phyloP scores from a whole-genome alignment of 1,140 invertebrate species.

The Drosophila bocqueti region DNA sequence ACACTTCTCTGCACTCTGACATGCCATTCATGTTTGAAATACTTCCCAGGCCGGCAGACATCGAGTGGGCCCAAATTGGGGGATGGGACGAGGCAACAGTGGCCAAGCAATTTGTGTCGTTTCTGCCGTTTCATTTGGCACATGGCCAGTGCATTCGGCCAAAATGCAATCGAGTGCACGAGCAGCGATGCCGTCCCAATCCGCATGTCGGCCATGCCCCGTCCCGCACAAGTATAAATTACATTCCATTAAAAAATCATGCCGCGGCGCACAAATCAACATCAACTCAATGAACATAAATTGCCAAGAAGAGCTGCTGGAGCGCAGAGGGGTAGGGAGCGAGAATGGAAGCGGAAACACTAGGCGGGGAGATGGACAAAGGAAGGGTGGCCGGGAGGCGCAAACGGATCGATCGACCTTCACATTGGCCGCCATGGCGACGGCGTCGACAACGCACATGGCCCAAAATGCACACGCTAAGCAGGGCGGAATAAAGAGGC shows the following conservation, averaged over 20 bases:
- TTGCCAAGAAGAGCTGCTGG: constrained; percentile 42
- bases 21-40: constrained; percentile 25
- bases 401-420: constrained; percentile 73
- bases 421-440: constrained; percentile 75
- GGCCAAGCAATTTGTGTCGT: constrained; percentile 53
- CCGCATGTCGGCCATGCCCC: background rate
- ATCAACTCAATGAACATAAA: constrained; percentile 81
- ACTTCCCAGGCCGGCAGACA: constrained; percentile 20
- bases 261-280: constrained; percentile 76
- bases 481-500: constrained; percentile 7
- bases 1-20: background rate
- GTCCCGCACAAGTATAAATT: constrained; percentile 59
- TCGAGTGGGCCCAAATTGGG: constrained; percentile 15
- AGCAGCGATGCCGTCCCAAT: constrained; percentile 4
- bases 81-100: constrained; percentile 17
- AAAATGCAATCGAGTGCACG: constrained; percentile 75
- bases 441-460: constrained; percentile 58
- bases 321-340: background rate
- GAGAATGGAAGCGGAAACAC: background rate
- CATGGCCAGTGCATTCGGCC: constrained; percentile 63
- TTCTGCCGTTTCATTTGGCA: constrained; percentile 55
- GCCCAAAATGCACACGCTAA: constrained; percentile 54
- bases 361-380: constrained; percentile 12
- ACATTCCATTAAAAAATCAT: constrained; percentile 81
- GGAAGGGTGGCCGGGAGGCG: constrained; percentile 10